Evolutionary conservation across 2,113 vertebrate species (phyloP), one percentile per base, ranked within the genome.

Genomic region (Proteles cristata): DNA sequence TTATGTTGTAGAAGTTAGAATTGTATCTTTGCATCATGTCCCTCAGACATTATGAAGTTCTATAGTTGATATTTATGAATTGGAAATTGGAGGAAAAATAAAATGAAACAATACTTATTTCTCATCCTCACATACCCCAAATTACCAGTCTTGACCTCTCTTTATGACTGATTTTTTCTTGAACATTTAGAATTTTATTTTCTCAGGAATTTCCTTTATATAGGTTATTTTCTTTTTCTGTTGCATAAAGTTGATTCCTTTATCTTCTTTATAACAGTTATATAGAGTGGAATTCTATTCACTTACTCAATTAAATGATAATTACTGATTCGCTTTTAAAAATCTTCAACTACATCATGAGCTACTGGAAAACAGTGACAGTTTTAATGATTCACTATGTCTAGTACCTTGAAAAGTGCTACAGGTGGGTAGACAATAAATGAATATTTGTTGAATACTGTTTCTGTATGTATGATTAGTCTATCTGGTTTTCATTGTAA

Each of bases 311-410:
- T 86, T 95, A 14, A 53, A 28, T 88, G 61, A 82, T 68, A 33
- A 68, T 81, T 61, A 58, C 26, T 79, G 39, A 68, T 35, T 86
- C 93, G 50, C 55, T 88, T 87, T 92, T 96, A 69, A 90, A 80
- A 93, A 97, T 69, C 50, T 8, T 31, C 87, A 87, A 19, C 43
- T 74, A 55, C 21, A 33, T 79, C 31, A 83, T 66, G 45, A 94
- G 10, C 43, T 82, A 48, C 33, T 69, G 25, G 63, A 9, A 33
- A 3, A 77, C 2, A 84, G 21, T 95, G 25, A 65, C 12, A 33
- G 28, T 79, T 84, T 83, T 94, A 73, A 83, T 95, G 7, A 66
- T 17, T 48, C 63, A 31, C 89, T 85, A 74, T 79, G 31, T 76
- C 45, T 53, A 28, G 45, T 23, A 66, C 53, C 39, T 96, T 21